Evolutionary conservation across 64 coral and sea anemone species (phyloP), one percentile per base, ranked within the genome.

Genomic region (Stichodactyla helianthus): DNA sequence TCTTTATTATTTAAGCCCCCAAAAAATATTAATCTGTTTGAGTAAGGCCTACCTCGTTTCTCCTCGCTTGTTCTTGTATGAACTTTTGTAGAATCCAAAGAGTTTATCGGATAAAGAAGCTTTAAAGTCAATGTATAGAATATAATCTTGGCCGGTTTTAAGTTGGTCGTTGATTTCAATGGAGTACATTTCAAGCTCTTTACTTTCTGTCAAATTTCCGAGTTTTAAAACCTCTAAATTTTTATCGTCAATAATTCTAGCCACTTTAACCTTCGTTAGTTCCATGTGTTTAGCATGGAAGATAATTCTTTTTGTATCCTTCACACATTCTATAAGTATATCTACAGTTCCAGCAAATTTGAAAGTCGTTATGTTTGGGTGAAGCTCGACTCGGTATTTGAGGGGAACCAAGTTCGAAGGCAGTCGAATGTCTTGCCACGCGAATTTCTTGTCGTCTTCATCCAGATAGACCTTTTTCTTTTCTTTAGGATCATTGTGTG

Each of bases 41-140:
- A 65, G 22, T n/a, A 65, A 65, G 62, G 22, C 10, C 17, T 63
- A 96, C 94, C 94, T 89, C 54, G 80, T 93, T 64, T 93, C 59
- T 60, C 84, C 84, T 68, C 60, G 27, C 55, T 90, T 89, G 1
- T 83, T 85, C 54, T 81, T 93, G 44, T 96, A 96, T 15, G 91
- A 96, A 55, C 94, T 96, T 78, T 86, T 96, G 31, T 96, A 96
- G 51, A 96, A 93, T 10, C 94, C 94, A 6, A 89, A 53, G 0
- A 96, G 79, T 12, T 86, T 85, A 2, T 96, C 91, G 25, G 87
- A 88, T 5, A 96, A 63, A 20, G 91, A 86, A 79, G 91, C 82
- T 20, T 50, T 54, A 71, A 87, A 96, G 57, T 85, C 58, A 16
- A 96, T 78, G 60, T 89, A 90, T 2, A 93, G 76, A 20, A 87